These are phyloP conservation scores for Orientallactaga sibirica DNA, from an alignment of 2,797 vertebrate genomes.

Conservation along the genomic window DNA sequence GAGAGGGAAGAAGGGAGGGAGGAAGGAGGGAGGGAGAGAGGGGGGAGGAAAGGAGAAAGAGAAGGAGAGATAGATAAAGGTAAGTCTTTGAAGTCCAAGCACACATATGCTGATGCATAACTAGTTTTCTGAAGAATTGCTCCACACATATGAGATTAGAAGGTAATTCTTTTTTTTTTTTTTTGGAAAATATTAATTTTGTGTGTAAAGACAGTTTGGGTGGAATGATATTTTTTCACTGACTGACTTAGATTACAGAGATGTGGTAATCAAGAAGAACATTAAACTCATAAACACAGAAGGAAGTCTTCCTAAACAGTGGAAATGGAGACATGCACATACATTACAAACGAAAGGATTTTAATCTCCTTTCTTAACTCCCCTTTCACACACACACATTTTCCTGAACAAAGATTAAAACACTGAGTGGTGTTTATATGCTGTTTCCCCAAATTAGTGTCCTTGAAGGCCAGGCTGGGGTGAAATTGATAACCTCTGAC, in stretches of 20 bases:
- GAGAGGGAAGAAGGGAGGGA: not conserved
- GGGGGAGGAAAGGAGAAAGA: not conserved
- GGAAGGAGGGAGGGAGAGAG: not conserved
- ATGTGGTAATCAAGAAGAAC: conserved; percentile 55
- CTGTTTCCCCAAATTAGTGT: not conserved
- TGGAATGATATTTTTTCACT: conserved; percentile 62
- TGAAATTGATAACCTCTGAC: not conserved
- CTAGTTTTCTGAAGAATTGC: not conserved
- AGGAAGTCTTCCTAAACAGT: not conserved
- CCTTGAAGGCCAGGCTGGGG: not conserved
- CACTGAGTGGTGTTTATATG: not conserved
- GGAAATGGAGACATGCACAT: not conserved
- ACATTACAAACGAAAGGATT: not conserved
- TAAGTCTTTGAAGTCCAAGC: not conserved
- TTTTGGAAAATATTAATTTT: conserved; percentile 36
- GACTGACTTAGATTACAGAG: conserved; percentile 37
- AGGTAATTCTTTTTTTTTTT: not conserved
- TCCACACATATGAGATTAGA: not conserved
- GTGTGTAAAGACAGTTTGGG: conserved; percentile 56
- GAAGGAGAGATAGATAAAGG: not conserved
- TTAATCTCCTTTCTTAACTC: not conserved
- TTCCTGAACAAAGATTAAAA: not conserved
- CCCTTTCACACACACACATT: not conserved
- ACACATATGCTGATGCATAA: not conserved
- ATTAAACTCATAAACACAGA: conserved; percentile 46